Base-by-base conservation (phyloP, 1,140 invertebrate genomes). In the Solenopsis fugax region DNA sequence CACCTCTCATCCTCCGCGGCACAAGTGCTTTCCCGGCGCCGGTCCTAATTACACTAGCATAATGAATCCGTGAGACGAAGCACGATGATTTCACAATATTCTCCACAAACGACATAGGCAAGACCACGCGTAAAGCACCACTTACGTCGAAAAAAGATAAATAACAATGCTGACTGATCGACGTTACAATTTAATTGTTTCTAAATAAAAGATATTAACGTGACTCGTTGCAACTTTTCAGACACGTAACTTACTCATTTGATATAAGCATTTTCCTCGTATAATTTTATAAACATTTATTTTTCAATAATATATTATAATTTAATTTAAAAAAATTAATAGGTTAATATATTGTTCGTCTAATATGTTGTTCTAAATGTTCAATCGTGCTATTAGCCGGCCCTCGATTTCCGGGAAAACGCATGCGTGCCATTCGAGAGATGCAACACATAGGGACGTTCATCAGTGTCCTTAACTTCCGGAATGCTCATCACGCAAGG, bases 11-110 rank as follows among this genome's bases (percentile, higher is more conserved):
- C 62, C 77, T 56, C 64, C 24, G 21, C 50, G 48, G 21, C 87
- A 65, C 67, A 73, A 90, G 89, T 90, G 89, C 86, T 90, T 90
- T 88, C 86, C 64, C 58, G 82, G 62, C 76, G 86, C 84, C 81
- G 89, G 80, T 72, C 87, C 89, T 90, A 90, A 90, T 90, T 90
- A 90, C 75, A 85, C 58, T 60, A 41, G 86, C 73, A 86, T 90
- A 90, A 90, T 86, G 86, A 90, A 85, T 88, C 54, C 48, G 54
- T 29, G 76, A 52, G 52, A 52, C 45, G 60, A 88, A 72, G 29
- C 88, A 65, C 52, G 52, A 58, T 82, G 29, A 65, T 82, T 88
- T 88, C 52, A 65, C 78, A 56, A 65, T 69, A 72, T 80, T 60
- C 41, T n/a, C 60, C 45, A 50, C 65, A 48, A 56, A 50, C 81